Conservation (phyloP, 2,113 vertebrate genomes). For the Diadophis punctatus region DNA sequence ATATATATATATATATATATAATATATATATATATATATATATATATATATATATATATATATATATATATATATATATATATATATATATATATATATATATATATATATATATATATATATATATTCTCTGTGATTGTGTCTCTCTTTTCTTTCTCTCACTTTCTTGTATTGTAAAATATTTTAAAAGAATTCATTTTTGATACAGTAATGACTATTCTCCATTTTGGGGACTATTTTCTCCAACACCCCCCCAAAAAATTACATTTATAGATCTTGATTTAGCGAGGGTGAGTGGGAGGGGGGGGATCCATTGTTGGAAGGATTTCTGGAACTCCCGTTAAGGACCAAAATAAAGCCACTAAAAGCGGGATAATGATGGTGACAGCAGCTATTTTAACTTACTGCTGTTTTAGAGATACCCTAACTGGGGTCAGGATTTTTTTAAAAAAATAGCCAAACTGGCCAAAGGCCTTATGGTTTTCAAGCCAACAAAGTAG, state of each 20-base stretch:
- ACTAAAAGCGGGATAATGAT: conserved; percentile 39
- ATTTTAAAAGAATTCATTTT: conserved; percentile 35
- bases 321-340: conserved; percentile 59
- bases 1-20: no score
- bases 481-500: conserved; percentile 48
- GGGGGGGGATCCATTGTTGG: neutral
- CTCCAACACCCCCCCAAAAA: neutral
- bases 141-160: neutral
- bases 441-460: conserved; percentile 41
- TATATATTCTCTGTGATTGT: neutral
- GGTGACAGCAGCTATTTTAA: conserved; percentile 24
- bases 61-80: no score
- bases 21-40: no score
- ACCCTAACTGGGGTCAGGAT: conserved; percentile 58
- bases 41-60: no score
- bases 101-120: no score
- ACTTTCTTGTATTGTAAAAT: conserved; percentile 9
- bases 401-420: conserved; percentile 63
- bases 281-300: neutral
- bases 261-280: neutral
- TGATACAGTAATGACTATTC: conserved; percentile 47
- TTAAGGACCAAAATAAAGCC: conserved; percentile 51
- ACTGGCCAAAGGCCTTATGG: conserved; percentile 44
- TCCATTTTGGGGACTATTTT: neutral
- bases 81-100: no score